Evolutionary conservation across 92 coral and sea anemone species (phyloP).

Genomic region (Porites evermanni): DNA sequence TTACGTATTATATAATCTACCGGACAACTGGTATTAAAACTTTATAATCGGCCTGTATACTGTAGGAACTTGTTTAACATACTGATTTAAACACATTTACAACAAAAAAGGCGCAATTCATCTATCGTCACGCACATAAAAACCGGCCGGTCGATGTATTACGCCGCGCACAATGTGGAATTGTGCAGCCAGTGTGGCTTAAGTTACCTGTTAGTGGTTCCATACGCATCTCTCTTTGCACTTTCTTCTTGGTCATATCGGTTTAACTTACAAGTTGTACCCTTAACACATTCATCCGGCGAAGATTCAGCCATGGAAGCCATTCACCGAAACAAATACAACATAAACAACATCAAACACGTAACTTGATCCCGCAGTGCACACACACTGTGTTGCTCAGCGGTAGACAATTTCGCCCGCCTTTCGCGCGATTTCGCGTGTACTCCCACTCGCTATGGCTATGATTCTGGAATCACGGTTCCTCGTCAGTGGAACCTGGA

Average conservation of each 20-base stretch:
- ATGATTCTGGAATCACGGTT: too few relatives aligned
- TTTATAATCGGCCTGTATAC: too few relatives aligned
- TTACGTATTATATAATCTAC: too few relatives aligned
- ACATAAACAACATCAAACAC: neutral
- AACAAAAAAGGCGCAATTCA: too few relatives aligned
- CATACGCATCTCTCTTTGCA: neutral
- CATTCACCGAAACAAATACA: neutral
- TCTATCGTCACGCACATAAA: too few relatives aligned
- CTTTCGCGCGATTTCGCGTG: neutral
- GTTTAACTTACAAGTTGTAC: neutral
- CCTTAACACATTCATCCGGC: neutral
- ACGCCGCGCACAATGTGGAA: too few relatives aligned
- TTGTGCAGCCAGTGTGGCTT: too few relatives aligned
- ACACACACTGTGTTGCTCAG: neutral
- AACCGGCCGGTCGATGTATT: too few relatives aligned
- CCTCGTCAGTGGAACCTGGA: too few relatives aligned
- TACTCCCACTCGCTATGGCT: neutral
- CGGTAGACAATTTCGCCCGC: neutral
- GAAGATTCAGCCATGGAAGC: neutral
- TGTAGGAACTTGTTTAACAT: too few relatives aligned
- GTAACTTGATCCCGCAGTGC: neutral
- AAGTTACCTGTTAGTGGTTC: conserved; percentile 9
- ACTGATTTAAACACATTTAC: too few relatives aligned
- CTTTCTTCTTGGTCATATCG: neutral
- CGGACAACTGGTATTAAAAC: too few relatives aligned